Evolutionary conservation across 2,113 vertebrate genomes (phyloP).

Genomic region (Engraulis encrasicolus): DNA sequence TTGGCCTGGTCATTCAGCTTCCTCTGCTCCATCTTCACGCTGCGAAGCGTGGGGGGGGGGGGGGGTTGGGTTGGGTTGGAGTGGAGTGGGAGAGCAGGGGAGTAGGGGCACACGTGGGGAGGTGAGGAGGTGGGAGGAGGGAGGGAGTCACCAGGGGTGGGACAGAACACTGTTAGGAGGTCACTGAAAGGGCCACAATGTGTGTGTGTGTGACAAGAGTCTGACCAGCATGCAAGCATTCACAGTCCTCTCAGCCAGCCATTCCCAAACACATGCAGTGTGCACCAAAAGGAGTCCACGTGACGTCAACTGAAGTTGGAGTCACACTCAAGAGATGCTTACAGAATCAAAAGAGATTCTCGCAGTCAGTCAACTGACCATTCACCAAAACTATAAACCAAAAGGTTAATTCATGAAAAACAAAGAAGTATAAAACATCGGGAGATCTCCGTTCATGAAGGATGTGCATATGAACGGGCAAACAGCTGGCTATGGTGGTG

Average conservation of each 20-base stretch:
- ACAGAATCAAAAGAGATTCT: slow-evolving; percentile 19
- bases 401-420: too few relatives aligned
- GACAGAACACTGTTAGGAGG: slow-evolving; percentile 46
- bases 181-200: slow-evolving; percentile 46
- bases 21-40: slow-evolving; percentile 92
- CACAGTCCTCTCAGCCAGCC: slow-evolving; percentile 65
- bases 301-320: too few relatives aligned
- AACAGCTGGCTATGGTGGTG: slow-evolving; percentile 39
- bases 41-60: slow-evolving; percentile 78
- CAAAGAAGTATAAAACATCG: slow-evolving; percentile 28
- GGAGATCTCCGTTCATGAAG: slow-evolving; percentile 42
- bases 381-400: slow-evolving; percentile 48
- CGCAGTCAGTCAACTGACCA: slow-evolving; percentile 33
- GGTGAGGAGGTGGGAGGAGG: slow-evolving; percentile 40
- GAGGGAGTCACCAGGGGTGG: slow-evolving; percentile 42
- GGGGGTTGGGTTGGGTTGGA: too few relatives aligned
- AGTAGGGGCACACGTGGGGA: slow-evolving; percentile 14
- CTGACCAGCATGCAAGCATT: slow-evolving; percentile 72
- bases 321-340: slow-evolving; percentile 60
- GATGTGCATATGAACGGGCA: slow-evolving; percentile 43
- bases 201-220: slow-evolving; percentile 40
- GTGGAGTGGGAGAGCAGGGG: too few relatives aligned
- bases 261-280: slow-evolving; percentile 76
- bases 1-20: slow-evolving; percentile 91
- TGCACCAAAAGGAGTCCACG: neutral